Conservation (phyloP, 1,140 invertebrate species). For the Forficula auricularia region DNA sequence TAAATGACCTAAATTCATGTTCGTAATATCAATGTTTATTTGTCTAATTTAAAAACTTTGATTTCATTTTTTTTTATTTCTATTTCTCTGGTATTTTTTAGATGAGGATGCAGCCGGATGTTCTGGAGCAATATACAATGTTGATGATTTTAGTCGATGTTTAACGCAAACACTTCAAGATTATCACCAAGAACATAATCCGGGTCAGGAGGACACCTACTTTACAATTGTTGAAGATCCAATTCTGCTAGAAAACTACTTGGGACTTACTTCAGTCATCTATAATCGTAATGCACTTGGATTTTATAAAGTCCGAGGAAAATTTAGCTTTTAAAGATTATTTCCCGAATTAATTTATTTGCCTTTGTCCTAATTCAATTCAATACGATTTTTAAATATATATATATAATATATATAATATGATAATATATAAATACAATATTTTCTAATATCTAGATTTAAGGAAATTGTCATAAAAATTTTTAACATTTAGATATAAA, state of each 20-base stretch:
- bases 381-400: too few species aligned
- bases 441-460: too few species aligned
- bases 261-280: conserved; percentile 56
- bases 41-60: too few species aligned
- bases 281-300: conserved; percentile 68
- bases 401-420: too few species aligned
- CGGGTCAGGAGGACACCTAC: conserved; percentile 3
- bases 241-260: conserved; percentile 62
- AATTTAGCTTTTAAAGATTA: conserved; percentile 56
- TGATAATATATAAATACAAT: too few species aligned
- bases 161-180: conserved; percentile 31
- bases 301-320: conserved; percentile 69
- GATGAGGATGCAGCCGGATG: not conserved
- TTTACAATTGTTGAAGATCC: conserved; percentile 39
- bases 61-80: too few species aligned
- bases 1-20: too few species aligned
- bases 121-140: conserved; percentile 27
- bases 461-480: too few species aligned
- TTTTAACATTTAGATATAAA: too few species aligned
- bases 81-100: not conserved
- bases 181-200: conserved; percentile 19
- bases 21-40: too few species aligned
- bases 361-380: too few species aligned
- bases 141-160: conserved; percentile 36
- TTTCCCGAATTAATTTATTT: too few species aligned